Percentiles rank a stretch among this genome's conserved stretches.
Conservation (phyloP, 2,797 vertebrate genomes). For the Lepus oiostolus region DNA sequence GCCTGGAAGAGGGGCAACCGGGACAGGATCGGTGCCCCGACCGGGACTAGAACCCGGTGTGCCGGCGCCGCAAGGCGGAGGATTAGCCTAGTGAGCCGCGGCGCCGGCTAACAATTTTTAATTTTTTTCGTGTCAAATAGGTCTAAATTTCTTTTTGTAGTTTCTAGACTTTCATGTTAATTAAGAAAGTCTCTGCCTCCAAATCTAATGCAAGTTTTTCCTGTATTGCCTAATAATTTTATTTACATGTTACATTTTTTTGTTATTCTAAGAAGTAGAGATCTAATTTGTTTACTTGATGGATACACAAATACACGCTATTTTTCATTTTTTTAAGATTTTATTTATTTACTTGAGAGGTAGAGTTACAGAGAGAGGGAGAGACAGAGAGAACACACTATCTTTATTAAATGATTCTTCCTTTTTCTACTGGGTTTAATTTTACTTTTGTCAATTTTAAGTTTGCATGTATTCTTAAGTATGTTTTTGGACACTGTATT, state of each 20-base stretch:
- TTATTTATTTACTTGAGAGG: too few relatives aligned
- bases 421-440: background rate
- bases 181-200: background rate
- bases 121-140: background rate
- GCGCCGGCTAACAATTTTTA: background rate
- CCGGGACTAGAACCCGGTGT: too few relatives aligned
- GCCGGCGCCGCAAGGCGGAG: too few relatives aligned
- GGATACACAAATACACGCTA: background rate
- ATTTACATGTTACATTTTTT: conserved; percentile 20
- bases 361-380: too few relatives aligned
- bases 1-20: too few relatives aligned
- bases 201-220: background rate
- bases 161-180: background rate
- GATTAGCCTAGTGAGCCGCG: too few relatives aligned
- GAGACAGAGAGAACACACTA: too few relatives aligned
- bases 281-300: background rate
- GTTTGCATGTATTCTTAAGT: background rate
- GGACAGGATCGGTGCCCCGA: too few relatives aligned
- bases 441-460: background rate
- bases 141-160: background rate
- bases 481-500: background rate
- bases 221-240: background rate
- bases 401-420: background rate
- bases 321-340: too few relatives aligned
- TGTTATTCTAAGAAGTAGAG: background rate